phyloP scores from a whole-genome alignment of 2,797 vertebrate genomes.

The Rhinoraja longicauda region DNA sequence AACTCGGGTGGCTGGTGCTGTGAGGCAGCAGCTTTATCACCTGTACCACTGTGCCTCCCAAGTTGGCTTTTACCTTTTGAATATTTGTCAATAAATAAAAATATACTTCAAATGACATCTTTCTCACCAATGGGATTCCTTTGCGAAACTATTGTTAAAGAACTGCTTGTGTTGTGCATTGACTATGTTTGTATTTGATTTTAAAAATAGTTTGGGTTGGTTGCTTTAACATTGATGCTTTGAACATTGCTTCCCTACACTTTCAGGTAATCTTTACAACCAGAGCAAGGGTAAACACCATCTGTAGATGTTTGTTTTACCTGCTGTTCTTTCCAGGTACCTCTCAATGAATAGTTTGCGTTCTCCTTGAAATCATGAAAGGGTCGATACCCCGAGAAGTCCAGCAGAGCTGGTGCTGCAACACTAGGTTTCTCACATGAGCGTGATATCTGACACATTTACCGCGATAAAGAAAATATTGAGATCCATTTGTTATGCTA shows the following conservation, averaged over 20 bases:
- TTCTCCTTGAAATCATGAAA: neutral
- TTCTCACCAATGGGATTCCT: neutral
- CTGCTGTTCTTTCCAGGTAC: neutral
- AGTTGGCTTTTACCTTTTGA: neutral
- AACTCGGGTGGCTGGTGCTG: too few relatives aligned
- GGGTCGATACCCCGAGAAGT: neutral
- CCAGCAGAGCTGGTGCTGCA: neutral
- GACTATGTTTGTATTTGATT: neutral
- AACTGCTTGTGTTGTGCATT: neutral
- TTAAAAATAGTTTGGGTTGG: neutral
- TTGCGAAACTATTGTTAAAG: neutral
- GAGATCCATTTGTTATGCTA: neutral
- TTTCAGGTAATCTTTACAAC: neutral
- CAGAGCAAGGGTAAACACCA: neutral
- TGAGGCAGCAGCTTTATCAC: too few relatives aligned
- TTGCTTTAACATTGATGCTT: neutral
- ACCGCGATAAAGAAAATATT: neutral
- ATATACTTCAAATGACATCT: neutral
- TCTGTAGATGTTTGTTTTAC: neutral
- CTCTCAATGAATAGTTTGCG: neutral
- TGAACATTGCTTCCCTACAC: neutral
- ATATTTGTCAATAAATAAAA: neutral
- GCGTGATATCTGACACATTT: neutral
- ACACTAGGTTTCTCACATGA: neutral
- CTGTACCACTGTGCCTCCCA: too few relatives aligned